Base-by-base conservation (phyloP, 2,797 vertebrate genomes). In the Xiphorhynchus erythropygius region DNA sequence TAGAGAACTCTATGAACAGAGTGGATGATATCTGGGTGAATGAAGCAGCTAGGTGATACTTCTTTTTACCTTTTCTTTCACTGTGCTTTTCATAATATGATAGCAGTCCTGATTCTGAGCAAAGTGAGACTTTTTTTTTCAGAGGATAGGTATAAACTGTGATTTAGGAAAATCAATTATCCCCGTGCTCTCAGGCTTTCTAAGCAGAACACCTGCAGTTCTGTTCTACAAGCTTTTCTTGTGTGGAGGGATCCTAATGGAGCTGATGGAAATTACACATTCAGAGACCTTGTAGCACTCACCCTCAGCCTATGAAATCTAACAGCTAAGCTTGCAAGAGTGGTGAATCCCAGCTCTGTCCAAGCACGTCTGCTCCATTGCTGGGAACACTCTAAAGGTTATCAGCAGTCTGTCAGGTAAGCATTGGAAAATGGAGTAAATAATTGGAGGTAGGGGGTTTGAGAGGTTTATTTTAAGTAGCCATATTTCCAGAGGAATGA, bases 141-240 rank as follows among this genome's bases (percentile, higher is more conserved):
- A 63, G 68, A 85, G 23, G n/a, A 46, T 42, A 70, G 22, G 9
- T 83, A 77, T 92, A 84, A 87, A 83, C 52, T 80, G 23, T 81
- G 60, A 32, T 89, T 80, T 68, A 86, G 49, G 60, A 92, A 94
- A 96, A 79, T 71, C 60, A 62, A 1, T 87, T 87, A 77, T 89
- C 13, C 35, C 33, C 0, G 0, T 68, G 78, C 22, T 78, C 46
- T 71, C 44, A 70, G 59, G 19, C 74, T 89, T 87, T 89, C 74
- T 50, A 32, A 83, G 75, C 71, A 92, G 86, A 92, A 82, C 5
- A 21, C 75, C 75, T 93, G 68, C 52, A 56, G 81, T 85, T 94
- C 37, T 84, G 30, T 79, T 87, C 90, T 80, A 9, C 17, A 52
- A 55, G 33, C 32, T 82, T 87, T 80, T 74, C 60, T 80, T 39